Evolutionary conservation across 2,888 invertebrate genomes (phyloP), one percentile per base, ranked within the genome.

Genomic region (Holacanthella duospinosa): DNA sequence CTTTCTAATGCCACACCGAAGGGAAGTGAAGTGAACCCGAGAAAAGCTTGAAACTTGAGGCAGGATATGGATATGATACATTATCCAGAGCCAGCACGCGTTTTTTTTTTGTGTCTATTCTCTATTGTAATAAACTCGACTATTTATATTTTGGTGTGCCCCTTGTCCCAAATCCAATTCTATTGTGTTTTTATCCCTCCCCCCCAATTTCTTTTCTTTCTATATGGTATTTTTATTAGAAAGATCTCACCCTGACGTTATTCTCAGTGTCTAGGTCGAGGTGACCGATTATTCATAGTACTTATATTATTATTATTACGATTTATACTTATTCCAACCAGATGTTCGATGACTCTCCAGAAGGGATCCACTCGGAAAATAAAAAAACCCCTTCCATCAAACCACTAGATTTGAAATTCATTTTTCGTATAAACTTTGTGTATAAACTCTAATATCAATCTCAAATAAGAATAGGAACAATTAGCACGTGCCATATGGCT

Each of bases 401-500:
- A 54, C 57, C 62, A 58, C 44, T 44, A 36, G 19, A 21, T 16
- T 6, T 16, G 16, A 6, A 36, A 16, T 6, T 6, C 36, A 36
- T 16, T 36, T 36, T 16, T n/a, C 6, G 36, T 6, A 36, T 21
- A n/a, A 48, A 48, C 48, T 21, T 48, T 9, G n/a, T n/a, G n/a
- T n/a, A n/a, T n/a, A n/a, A n/a, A n/a, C n/a, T n/a, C n/a, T n/a
- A n/a, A n/a, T n/a, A 48, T 48, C 48, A 48, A 48, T 48, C 48
- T 21, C 21, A 57, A 29, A 63, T 66, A 67, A 71, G 70, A 71
- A 71, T 71, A 55, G 54, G 66, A 63, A 71, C 71, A 71, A 71
- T 71, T 71, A 71, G 71, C 71, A 70, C 68, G 71, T 70, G 69
- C 71, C 71, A 71, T 71, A 71, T 70, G 71, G 68, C 65, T 64